These are phyloP conservation scores for Gryllus longicercus DNA, from an alignment of 2,888 invertebrate species.

Conservation along the genomic window DNA sequence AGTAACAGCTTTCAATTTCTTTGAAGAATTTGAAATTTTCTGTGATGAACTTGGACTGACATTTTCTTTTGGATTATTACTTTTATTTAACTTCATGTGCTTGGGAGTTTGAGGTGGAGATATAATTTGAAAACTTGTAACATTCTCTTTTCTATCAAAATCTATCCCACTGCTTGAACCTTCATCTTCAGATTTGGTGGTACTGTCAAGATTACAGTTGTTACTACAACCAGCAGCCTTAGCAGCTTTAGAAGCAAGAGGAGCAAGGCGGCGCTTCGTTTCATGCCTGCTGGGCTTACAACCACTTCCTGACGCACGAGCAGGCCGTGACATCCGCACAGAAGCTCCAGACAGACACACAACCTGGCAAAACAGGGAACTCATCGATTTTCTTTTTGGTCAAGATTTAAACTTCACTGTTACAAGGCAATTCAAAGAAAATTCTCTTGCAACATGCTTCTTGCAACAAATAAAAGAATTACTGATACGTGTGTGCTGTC, in stretches of 20 bases:
- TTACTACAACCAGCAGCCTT: not conserved
- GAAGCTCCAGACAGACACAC: constrained; percentile 24
- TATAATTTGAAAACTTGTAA: constrained; percentile 25
- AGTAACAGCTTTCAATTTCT: constrained; percentile 29
- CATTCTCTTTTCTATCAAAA: constrained; percentile 34
- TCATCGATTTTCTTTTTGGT: not conserved
- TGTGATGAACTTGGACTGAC: constrained; percentile 32
- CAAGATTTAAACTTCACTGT: not conserved
- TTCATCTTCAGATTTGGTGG: not conserved
- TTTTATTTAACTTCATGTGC: constrained; percentile 26
- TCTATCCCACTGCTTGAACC: not conserved
- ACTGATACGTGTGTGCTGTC: too few relatives aligned
- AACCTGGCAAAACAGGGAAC: constrained; percentile 27
- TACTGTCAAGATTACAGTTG: not conserved
- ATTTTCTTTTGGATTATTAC: constrained; percentile 32
- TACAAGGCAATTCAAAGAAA: too few relatives aligned
- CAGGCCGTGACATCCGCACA: constrained; percentile 4
- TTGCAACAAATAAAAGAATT: too few relatives aligned
- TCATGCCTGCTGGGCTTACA: not conserved
- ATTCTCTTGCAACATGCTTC: too few relatives aligned
- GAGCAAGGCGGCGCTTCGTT: constrained; percentile 29
- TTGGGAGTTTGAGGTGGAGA: constrained; percentile 24
- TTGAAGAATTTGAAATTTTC: constrained; percentile 22
- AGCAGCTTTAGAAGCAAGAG: constrained; percentile 22
- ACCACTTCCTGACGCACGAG: not conserved